Base-by-base conservation (phyloP, 1,140 invertebrate genomes). In the Paraescarpia echinospica region DNA sequence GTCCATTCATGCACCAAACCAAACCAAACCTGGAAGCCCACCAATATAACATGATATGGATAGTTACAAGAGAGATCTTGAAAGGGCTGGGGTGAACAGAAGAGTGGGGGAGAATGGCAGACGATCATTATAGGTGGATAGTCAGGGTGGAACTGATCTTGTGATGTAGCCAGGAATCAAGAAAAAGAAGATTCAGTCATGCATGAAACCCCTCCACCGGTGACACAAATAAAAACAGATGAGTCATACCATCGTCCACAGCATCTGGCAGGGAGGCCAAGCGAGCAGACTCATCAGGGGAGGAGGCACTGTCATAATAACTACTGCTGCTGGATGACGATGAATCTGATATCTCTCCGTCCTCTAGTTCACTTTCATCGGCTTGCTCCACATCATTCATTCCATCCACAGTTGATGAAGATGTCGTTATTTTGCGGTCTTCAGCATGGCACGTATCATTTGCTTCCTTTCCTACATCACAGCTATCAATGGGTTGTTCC, bases 331-430 rank as follows among this genome's bases (percentile, higher is more conserved):
- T 97, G 95, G 93, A 96, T 96, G 96, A 96, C 96, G 96, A 97
- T 33, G 92, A 41, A 92, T 92, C 93, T 34, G 91, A 92, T 89
- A 93, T 93, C n/a, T 93, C 93, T 89, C 35, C 91, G n/a, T 91
- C 88, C 51, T 90, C 91, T 33, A 90, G 5, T 31, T 92, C 90
- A 41, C 41, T 91, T 31, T 93, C 93, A 27, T 89, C 48, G 88
- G 35, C 96, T 95, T 96, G 96, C 96, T 97, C 96, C 95, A 97
- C 98, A 95, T 98, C 97, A 95, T 97, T 48, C 59, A 12, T 27
- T 31, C 27, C 59, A 27, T 77, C 59, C 59, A 1, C 22, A 2
- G 59, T 4, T 4, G 59, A 77, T 27, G 22, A 77, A 77, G 59
- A 77, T 4, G 59, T 77, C 59, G 22, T 18, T 18, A 77, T 77